A percentile compares a stretch with the other conserved stretches of the same genome.
These are phyloP conservation scores for Hippopotamyrus pictus DNA, from an alignment of 2,797 vertebrate species.

Conservation along the genomic window DNA sequence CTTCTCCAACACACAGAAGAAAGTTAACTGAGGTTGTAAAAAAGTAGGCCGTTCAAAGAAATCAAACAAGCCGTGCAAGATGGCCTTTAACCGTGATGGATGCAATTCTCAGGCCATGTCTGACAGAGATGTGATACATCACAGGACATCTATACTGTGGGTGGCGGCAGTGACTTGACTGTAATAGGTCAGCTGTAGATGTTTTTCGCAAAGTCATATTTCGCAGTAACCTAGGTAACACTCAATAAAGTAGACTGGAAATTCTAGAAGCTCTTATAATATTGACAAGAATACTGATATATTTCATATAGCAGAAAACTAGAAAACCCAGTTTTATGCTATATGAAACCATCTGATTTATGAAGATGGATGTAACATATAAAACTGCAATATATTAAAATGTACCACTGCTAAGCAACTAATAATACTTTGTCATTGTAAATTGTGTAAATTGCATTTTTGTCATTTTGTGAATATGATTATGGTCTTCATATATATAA, in stretches of 20 bases:
- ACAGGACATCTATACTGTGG: slow-evolving; percentile 13
- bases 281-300: background rate
- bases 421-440: background rate
- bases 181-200: background rate
- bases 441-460: background rate
- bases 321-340: background rate
- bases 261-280: background rate
- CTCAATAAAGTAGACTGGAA: background rate
- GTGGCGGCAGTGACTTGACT: background rate
- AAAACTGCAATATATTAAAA: background rate
- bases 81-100: slow-evolving; percentile 14
- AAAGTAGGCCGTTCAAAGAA: background rate
- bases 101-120: background rate
- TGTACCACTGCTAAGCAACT: background rate
- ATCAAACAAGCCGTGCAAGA: background rate
- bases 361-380: background rate
- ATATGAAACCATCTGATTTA: background rate
- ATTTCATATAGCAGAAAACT: background rate
- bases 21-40: background rate
- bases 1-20: background rate
- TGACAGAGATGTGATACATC: background rate
- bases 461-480: background rate
- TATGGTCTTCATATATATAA: background rate
- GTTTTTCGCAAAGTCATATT: slow-evolving; percentile 6
- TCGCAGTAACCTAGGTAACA: slow-evolving; percentile 10